Conservation (phyloP, 53 echinoderm and acorn worm genomes). For the Zoroaster sp. region DNA sequence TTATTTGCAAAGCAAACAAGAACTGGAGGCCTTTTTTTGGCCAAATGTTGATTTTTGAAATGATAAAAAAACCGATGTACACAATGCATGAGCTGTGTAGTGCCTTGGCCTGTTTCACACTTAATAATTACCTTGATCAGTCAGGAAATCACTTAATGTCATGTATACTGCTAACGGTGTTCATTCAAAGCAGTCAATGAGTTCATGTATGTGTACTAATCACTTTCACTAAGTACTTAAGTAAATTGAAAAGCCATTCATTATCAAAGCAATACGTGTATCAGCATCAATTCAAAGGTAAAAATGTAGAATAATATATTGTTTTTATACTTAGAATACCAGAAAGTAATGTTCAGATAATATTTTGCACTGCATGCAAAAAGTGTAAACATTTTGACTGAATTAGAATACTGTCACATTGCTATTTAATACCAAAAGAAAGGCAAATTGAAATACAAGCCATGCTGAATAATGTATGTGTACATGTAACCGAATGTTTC, state of each 20-base stretch:
- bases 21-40: neutral
- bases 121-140: neutral
- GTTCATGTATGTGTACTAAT: neutral
- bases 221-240: neutral
- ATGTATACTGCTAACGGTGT: neutral
- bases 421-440: neutral
- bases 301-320: neutral
- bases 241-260: neutral
- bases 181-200: neutral
- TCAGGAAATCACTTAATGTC: neutral
- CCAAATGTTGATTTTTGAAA: neutral
- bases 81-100: neutral
- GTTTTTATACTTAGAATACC: too few species aligned
- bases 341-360: too few species aligned
- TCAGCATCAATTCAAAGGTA: too few species aligned
- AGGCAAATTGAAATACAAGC: neutral
- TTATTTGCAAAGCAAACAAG: neutral
- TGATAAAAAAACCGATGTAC: neutral
- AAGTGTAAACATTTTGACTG: too few species aligned
- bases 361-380: too few species aligned
- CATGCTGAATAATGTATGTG: neutral
- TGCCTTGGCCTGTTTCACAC: neutral
- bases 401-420: neutral
- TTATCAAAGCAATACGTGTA: neutral
- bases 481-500: neutral